Base-by-base conservation (phyloP, 2,797 vertebrate species). In the Myotis findleyi region DNA sequence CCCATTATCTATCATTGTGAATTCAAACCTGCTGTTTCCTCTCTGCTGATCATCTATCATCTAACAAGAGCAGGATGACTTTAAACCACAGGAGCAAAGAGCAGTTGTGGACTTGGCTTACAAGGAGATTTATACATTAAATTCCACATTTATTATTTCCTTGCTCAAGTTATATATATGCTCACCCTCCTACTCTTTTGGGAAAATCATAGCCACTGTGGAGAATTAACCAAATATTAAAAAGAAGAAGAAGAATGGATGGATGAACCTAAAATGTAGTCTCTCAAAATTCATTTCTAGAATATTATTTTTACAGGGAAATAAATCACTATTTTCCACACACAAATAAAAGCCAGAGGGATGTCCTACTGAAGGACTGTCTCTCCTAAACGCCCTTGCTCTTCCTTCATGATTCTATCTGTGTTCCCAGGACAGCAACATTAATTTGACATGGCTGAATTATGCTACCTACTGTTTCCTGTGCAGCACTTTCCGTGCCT, bases 371-470 rank as follows among this genome's bases (percentile, higher is more conserved):
- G 98, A 98, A 99, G 98, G 98, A 98, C 98, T 98, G 94, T 96
- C 96, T 98, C 97, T 98, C 98, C 98, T 98, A 97, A 98, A 98
- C 95, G 98, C 92, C 98, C 98, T 98, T 98, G 98, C 94, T 97
- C 94, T 98, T 94, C 97, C 89, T 97, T 98, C 98, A 98, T 98
- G 98, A 98, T 98, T 96, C 97, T 97, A 92, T 87, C 20, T 94
- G 23, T 96, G 97, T 98, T 97, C 99, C 98, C 98, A 99, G 98
- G 99, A 98, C 98, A 99, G 98, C 99, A 98, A 98, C 97, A 98
- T 98, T 99, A 99, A 99, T 99, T 99, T 99, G 98, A 98, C 98
- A 98, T 92, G 96, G 97, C 98, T 99, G 99, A 99, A 98, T 98
- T 98, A 99, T 99, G 98, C 97, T 99, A 98, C 99, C 98, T 98